Evolutionary conservation across 2,888 invertebrate genomes (phyloP).

Genomic region (Athalia circularis): DNA sequence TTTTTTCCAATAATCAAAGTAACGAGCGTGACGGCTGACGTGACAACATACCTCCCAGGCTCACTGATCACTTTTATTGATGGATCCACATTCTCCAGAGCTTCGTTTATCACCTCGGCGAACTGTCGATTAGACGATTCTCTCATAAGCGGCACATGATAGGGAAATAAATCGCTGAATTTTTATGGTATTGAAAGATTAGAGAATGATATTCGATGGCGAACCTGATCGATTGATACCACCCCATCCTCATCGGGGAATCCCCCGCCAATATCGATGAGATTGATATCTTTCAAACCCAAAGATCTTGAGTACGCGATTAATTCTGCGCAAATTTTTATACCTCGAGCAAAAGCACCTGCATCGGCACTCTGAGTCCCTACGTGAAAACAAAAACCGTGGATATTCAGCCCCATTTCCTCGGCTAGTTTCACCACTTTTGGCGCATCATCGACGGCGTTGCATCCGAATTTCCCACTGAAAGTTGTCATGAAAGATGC

Average conservation of each 20-base stretch:
- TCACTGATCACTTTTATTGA: slow-evolving; percentile 76
- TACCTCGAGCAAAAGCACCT: slow-evolving; percentile 76
- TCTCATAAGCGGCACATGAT: neutral
- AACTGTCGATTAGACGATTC: slow-evolving; percentile 51
- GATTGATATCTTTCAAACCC: slow-evolving; percentile 75
- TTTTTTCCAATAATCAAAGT: slow-evolving; percentile 77
- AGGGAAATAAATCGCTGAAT: neutral
- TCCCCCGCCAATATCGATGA: slow-evolving; percentile 80
- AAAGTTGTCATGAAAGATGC: slow-evolving; percentile 51
- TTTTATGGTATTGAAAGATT: neutral
- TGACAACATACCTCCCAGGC: slow-evolving; percentile 80
- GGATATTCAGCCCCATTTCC: slow-evolving; percentile 61
- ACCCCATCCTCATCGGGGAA: slow-evolving; percentile 75
- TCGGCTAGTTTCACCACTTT: slow-evolving; percentile 61
- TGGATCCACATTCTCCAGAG: slow-evolving; percentile 73
- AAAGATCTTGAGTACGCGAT: slow-evolving; percentile 75
- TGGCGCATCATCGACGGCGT: slow-evolving; percentile 61
- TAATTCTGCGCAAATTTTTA: slow-evolving; percentile 74
- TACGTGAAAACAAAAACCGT: slow-evolving; percentile 70
- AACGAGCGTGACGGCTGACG: slow-evolving; percentile 77
- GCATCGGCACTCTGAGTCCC: slow-evolving; percentile 71
- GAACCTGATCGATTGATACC: slow-evolving; percentile 72
- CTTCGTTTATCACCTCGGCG: slow-evolving; percentile 75
- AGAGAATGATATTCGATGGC: neutral
- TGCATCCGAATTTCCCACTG: slow-evolving; percentile 68